Conservation (phyloP, 2,888 invertebrate species). For the Syrista parreyssii region DNA sequence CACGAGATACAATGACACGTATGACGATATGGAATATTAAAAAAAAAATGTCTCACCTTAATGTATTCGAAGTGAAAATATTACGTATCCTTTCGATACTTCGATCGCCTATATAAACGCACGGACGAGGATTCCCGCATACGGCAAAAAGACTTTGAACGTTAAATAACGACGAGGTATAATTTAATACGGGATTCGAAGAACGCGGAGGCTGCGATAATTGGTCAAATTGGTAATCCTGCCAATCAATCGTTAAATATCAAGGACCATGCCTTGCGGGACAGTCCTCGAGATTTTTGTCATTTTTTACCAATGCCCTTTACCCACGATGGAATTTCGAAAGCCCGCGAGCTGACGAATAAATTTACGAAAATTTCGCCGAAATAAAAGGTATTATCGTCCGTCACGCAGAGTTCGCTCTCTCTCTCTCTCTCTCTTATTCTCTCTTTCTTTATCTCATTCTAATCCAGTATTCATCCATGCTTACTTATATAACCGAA, state of each 20-base stretch:
- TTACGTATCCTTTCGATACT: neutral
- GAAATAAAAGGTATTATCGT: slow-evolving; percentile 48
- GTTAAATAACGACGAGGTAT: neutral
- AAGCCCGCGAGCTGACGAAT: slow-evolving; percentile 31
- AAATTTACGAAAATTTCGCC: slow-evolving; percentile 54
- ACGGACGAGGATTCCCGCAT: neutral
- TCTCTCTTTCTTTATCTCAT: neutral
- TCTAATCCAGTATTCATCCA: slow-evolving; percentile 11
- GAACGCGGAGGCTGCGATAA: slow-evolving; percentile 45
- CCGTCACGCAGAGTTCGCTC: slow-evolving; percentile 28
- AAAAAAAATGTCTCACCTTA: neutral
- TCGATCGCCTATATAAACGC: neutral
- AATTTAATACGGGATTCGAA: slow-evolving; percentile 35
- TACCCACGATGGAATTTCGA: neutral
- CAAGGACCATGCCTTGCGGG: slow-evolving; percentile 39
- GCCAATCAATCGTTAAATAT: slow-evolving; percentile 63
- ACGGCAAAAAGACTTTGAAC: neutral
- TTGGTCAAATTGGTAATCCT: slow-evolving; percentile 62
- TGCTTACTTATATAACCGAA: slow-evolving; percentile 36
- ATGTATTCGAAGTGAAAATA: neutral
- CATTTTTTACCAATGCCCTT: slow-evolving; percentile 17
- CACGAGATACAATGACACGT: neutral
- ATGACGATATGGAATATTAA: neutral
- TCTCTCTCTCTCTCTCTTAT: neutral
- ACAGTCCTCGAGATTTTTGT: slow-evolving; percentile 13